Conservation (phyloP, 2,113 vertebrate species). For the Tringa solitaria region DNA sequence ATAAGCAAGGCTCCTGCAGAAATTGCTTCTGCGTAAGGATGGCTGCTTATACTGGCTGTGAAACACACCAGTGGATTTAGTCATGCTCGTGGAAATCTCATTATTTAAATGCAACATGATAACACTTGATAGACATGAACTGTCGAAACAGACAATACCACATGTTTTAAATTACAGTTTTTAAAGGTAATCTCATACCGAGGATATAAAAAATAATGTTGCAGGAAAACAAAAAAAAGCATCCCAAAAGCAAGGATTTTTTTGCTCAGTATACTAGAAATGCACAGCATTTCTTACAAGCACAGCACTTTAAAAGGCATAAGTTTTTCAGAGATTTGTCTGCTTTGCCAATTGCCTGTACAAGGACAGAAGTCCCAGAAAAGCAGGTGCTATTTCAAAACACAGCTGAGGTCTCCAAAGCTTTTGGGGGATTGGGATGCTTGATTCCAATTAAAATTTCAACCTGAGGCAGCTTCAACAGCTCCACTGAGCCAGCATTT, state of each 20-base stretch:
- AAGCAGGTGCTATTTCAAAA: conserved; percentile 29
- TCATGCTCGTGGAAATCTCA: not conserved
- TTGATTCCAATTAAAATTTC: conserved; percentile 2
- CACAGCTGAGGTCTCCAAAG: conserved; percentile 24
- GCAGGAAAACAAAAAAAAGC: not conserved
- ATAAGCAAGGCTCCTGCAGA: not conserved
- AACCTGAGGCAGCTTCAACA: not conserved
- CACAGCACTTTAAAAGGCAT: not conserved
- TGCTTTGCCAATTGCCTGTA: not conserved
- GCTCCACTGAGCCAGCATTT: not conserved
- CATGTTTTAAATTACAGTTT: not conserved
- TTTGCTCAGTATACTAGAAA: not conserved
- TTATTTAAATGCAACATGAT: not conserved
- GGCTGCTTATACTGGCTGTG: not conserved
- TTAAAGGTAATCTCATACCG: not conserved
- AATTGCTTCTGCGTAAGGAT: not conserved
- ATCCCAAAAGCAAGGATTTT: not conserved
- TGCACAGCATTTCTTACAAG: not conserved
- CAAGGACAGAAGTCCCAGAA: not conserved
- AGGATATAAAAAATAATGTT: not conserved
- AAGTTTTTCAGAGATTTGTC: not conserved
- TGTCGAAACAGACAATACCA: not conserved
- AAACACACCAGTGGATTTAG: not conserved
- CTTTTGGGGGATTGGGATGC: not conserved
- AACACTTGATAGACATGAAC: not conserved